Percentiles rank a stretch among this genome's conserved stretches.
phyloP scores from a whole-genome alignment of 2,113 vertebrate genomes.

The Clarias batrachus region DNA sequence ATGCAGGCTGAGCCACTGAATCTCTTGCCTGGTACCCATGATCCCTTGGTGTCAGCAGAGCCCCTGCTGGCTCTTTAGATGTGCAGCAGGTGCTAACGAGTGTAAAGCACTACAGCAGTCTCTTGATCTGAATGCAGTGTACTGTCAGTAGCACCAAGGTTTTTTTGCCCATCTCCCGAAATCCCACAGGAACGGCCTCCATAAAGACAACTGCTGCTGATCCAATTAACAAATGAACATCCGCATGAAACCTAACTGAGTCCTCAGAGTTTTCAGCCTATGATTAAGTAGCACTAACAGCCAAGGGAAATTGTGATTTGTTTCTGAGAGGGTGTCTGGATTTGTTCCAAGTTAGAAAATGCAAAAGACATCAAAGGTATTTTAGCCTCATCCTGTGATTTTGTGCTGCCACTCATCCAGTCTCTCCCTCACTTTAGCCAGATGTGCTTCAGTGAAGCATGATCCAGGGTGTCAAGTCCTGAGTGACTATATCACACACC shows the following conservation, averaged over 20 bases:
- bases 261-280: conserved; percentile 1
- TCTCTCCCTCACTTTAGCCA: conserved; percentile 42
- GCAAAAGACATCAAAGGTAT: conserved; percentile 46
- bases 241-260: not conserved
- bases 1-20: conserved; percentile 39
- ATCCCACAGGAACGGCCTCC: conserved; percentile 12
- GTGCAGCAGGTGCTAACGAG: conserved; percentile 43
- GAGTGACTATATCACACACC: conserved; percentile 46
- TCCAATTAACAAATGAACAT: conserved; percentile 12
- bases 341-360: conserved; percentile 28
- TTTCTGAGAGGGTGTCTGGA: conserved; percentile 11
- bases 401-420: conserved; percentile 47
- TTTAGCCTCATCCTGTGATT: conserved; percentile 43
- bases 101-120: conserved; percentile 38
- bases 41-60: conserved; percentile 22
- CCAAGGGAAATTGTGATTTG: conserved; percentile 1
- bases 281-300: conserved; percentile 24
- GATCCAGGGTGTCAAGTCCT: conserved; percentile 36
- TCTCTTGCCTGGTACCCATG: conserved; percentile 31
- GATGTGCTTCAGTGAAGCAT: conserved; percentile 52
- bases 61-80: conserved; percentile 29
- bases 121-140: conserved; percentile 27
- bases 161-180: conserved; percentile 16
- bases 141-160: conserved; percentile 4
- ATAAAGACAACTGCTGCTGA: conserved; percentile 28